These are phyloP conservation scores for Ictalurus punctatus DNA, from an alignment of 2,113 vertebrate species.

Conservation along the genomic window DNA sequence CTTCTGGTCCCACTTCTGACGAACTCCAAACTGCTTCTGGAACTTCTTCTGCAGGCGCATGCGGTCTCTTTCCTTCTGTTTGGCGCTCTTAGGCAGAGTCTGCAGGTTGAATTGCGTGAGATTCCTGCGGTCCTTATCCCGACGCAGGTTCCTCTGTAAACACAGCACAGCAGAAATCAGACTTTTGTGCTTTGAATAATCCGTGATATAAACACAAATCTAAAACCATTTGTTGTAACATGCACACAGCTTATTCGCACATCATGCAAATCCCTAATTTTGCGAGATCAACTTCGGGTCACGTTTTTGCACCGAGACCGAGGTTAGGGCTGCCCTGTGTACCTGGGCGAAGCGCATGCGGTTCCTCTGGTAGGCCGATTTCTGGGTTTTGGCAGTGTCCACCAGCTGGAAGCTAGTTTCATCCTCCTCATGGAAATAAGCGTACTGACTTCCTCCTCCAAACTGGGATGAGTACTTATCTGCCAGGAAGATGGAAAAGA, in stretches of 20 bases:
- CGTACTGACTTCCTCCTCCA: conserved; percentile 94
- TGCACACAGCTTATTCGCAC: no score
- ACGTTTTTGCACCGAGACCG: neutral
- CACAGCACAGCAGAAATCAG: neutral
- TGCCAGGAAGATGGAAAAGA: conserved; percentile 6
- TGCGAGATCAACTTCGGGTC: neutral
- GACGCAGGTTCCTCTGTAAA: conserved; percentile 89
- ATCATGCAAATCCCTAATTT: neutral
- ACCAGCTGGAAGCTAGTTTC: conserved; percentile 98
- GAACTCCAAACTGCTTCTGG: conserved; percentile 98
- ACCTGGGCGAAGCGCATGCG: conserved; percentile 98
- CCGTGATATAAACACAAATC: neutral
- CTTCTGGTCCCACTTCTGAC: conserved; percentile 99
- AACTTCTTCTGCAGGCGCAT: conserved; percentile 97
- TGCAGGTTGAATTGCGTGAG: conserved; percentile 97
- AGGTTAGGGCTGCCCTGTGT: neutral
- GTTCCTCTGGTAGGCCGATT: conserved; percentile 97
- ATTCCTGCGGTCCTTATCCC: conserved; percentile 95
- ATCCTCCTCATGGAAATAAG: conserved; percentile 97
- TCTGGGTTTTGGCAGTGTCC: conserved; percentile 94
- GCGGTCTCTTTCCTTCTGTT: conserved; percentile 98
- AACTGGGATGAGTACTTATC: conserved; percentile 96
- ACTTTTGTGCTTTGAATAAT: neutral
- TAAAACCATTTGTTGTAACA: neutral
- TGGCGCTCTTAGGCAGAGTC: conserved; percentile 95